Conservation (phyloP, 2,797 vertebrate genomes). For the Rhinogobio ventralis region DNA sequence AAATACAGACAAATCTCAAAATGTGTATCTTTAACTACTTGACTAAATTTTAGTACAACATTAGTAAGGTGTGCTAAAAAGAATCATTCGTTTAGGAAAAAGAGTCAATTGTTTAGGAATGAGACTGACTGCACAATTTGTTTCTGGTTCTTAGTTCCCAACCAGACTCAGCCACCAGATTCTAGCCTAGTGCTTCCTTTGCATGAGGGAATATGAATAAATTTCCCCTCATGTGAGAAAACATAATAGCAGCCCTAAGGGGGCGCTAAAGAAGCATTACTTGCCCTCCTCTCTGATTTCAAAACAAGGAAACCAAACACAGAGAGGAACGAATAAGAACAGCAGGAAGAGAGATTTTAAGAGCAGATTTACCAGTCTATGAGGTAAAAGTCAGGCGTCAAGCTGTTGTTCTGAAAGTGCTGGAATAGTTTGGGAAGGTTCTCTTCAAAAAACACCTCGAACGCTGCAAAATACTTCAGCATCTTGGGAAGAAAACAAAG, state of each 20-base stretch:
- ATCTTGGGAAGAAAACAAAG: slow-evolving; percentile 78
- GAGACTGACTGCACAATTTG: not conserved
- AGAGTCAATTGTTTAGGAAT: not conserved
- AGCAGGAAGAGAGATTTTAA: slow-evolving; percentile 24
- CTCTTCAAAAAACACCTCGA: slow-evolving; percentile 99
- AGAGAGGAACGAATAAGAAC: not conserved
- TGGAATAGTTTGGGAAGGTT: slow-evolving; percentile 94
- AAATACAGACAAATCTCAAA: not conserved
- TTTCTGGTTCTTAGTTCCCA: not conserved
- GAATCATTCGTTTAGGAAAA: not conserved
- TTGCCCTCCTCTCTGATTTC: not conserved
- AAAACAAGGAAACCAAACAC: slow-evolving; percentile 35
- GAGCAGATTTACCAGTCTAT: slow-evolving; percentile 90
- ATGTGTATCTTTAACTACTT: not conserved
- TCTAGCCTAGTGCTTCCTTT: not conserved
- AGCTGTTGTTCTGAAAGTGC: slow-evolving; percentile 93
- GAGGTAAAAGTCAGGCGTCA: slow-evolving; percentile 97
- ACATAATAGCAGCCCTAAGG: slow-evolving; percentile 11
- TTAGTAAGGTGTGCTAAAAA: not conserved
- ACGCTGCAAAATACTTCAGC: slow-evolving; percentile 97
- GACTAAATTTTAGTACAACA: not conserved
- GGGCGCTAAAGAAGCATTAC: slow-evolving; percentile 25
- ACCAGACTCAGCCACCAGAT: not conserved
- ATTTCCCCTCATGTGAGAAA: not conserved
- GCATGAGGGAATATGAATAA: not conserved